Percentiles rank a stretch among this genome's conserved stretches.
Evolutionary conservation across 2,113 vertebrate genomes (phyloP).

Genomic region (Zosterops pallidus): DNA sequence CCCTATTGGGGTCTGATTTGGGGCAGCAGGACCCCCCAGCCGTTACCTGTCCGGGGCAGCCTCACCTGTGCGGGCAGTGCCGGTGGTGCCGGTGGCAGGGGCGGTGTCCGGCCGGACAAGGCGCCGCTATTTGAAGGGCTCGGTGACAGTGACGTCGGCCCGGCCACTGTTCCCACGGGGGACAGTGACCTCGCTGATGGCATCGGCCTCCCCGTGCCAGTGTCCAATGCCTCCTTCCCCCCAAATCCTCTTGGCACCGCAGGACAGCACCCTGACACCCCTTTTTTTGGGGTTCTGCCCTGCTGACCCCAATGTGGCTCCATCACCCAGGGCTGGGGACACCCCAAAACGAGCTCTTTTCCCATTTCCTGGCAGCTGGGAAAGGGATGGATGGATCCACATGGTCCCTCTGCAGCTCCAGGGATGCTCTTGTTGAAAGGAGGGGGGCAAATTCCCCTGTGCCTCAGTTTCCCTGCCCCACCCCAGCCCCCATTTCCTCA

Average conservation of each 20-base stretch:
- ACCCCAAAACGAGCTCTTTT: neutral
- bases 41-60: fast-evolving
- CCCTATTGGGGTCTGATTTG: fast-evolving
- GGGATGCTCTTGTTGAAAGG: neutral
- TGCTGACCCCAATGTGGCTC: fast-evolving
- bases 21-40: neutral
- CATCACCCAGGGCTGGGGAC: too few relatives aligned
- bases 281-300: neutral
- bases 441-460: fast-evolving
- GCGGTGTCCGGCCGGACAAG: fast-evolving
- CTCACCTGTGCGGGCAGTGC: neutral
- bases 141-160: neutral
- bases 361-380: neutral
- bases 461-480: neutral
- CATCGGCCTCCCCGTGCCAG: neutral
- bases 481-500: fast-evolving
- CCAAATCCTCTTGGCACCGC: fast-evolving
- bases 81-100: neutral
- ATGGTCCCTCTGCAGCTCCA: neutral
- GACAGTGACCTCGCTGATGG: neutral
- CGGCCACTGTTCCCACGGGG: neutral
- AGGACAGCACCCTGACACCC: too few relatives aligned
- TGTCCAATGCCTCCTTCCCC: neutral
- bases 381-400: neutral
- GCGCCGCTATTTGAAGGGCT: slow-evolving; percentile 19